A percentile compares a stretch with the other conserved stretches of the same genome.
Evolutionary conservation across 2,888 invertebrate species (phyloP).

Genomic region (Macrosiphum euphorbiae): DNA sequence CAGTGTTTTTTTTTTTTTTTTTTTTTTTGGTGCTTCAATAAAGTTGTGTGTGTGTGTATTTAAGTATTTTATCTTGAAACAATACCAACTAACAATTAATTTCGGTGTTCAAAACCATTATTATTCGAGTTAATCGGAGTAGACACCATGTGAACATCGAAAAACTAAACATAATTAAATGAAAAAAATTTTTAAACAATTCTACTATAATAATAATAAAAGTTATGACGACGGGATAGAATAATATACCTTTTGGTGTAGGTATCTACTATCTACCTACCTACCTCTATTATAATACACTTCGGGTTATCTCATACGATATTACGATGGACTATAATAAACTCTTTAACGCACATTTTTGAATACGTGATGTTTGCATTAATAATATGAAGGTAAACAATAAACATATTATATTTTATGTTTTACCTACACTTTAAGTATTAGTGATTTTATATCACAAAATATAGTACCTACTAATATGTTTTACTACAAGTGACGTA

Average conservation of each 20-base stretch:
- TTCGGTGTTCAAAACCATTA: background rate
- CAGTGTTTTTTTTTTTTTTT: background rate
- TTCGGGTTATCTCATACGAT: background rate
- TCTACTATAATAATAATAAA: background rate
- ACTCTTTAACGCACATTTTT: background rate
- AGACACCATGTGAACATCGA: background rate
- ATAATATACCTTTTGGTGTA: background rate
- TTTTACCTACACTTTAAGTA: background rate
- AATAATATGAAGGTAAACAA: background rate
- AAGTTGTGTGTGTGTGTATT: background rate
- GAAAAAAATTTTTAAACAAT: background rate
- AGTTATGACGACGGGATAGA: background rate
- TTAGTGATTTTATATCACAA: background rate
- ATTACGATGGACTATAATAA: background rate
- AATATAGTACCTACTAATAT: background rate
- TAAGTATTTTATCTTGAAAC: background rate
- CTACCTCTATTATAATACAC: background rate
- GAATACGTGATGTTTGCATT: background rate
- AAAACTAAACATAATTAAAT: background rate
- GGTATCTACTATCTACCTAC: no score
- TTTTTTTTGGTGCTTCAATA: background rate
- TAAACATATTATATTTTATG: background rate
- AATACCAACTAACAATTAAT: background rate
- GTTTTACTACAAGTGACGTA: background rate
- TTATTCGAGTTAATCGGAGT: background rate